Evolutionary conservation across 2,888 invertebrate species (phyloP), one percentile per base, ranked within the genome.

Genomic region (Cephonodes hylas): DNA sequence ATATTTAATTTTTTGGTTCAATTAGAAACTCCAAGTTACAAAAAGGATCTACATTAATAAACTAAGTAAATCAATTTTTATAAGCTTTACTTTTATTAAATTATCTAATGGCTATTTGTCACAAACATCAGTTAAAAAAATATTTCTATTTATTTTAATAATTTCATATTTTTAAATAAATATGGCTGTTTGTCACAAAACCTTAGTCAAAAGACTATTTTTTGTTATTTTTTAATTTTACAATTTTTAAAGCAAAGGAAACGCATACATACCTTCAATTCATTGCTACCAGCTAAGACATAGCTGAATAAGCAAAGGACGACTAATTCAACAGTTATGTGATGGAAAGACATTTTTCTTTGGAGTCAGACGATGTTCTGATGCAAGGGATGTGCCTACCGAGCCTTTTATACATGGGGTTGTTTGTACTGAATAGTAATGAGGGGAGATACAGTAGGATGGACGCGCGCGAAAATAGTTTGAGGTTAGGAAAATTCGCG

Each of bases 231-330:
- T 38, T 13, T 38, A n/a, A 2, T 10, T n/a, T 13, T 13, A 34
- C 34, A 10, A 34, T 34, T n/a, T n/a, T n/a, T n/a, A n/a, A n/a
- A n/a, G 34, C 13, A 34, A 13, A 34, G 13, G 34, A 34, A 45
- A 46, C 20, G 27, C 18, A 56, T 18, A 59, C 69, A 69, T 31
- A 80, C 79, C 72, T 75, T 80, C 0, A 74, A 34, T 27, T 79
- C 79, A 58, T 67, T 79, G 4, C 64, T 70, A 1, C 66, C 67
- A 0, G 74, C 69, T 0, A 69, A 31, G 1, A 76, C 75, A 42
- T 70, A 72, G 38, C 67, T 66, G 0, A 63, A 53, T n/a, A 63
- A 53, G 7, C 61, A 57, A 2, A 76, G 42, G 0, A 67, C 56
- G 0, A 66, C 7, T 1, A 66, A 23, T 27, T 60, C 64, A 22